Percentiles rank a stretch among this genome's conserved stretches.
Conservation (phyloP, 2,113 vertebrate genomes). For the Urocynchramus pylzowi region DNA sequence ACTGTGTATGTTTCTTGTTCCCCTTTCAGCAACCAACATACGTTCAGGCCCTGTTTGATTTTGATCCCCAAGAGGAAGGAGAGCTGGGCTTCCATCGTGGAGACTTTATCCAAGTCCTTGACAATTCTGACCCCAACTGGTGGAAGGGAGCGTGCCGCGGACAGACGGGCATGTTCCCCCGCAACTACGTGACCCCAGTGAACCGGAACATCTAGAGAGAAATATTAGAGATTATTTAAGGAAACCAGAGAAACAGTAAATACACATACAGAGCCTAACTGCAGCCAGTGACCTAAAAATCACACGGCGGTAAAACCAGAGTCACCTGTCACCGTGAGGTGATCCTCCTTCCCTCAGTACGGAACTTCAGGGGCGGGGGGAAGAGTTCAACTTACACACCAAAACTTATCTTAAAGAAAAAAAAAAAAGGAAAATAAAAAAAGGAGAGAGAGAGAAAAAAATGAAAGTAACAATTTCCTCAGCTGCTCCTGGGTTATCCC, state of each 20-base stretch:
- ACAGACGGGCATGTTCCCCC: slow-evolving; percentile 98
- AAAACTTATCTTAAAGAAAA: slow-evolving; percentile 75
- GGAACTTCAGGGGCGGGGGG: slow-evolving; percentile 72
- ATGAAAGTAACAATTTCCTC: slow-evolving; percentile 75
- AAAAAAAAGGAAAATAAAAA: slow-evolving; percentile 33
- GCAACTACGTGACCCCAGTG: slow-evolving; percentile 97
- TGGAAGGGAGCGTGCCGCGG: slow-evolving; percentile 98
- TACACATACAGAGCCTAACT: slow-evolving; percentile 68
- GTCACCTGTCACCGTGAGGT: slow-evolving; percentile 63
- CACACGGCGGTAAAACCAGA: slow-evolving; percentile 61
- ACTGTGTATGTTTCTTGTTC: background rate
- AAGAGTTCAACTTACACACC: slow-evolving; percentile 75
- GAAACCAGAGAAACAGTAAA: slow-evolving; percentile 67
- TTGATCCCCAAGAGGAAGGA: slow-evolving; percentile 97
- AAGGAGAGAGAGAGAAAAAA: slow-evolving; percentile 44
- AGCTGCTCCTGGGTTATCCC: slow-evolving; percentile 77
- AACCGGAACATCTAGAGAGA: slow-evolving; percentile 91
- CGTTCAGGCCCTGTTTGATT: slow-evolving; percentile 98
- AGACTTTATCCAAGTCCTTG: slow-evolving; percentile 98
- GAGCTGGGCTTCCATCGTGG: slow-evolving; percentile 97
- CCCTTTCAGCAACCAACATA: slow-evolving; percentile 85
- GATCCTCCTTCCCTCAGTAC: slow-evolving; percentile 71
- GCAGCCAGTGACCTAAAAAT: slow-evolving; percentile 69
- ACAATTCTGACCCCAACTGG: slow-evolving; percentile 99
- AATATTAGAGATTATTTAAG: slow-evolving; percentile 76